A percentile compares a stretch with the other conserved stretches of the same genome.
These are phyloP conservation scores for Xylocopa sonorina DNA, from an alignment of 1,140 invertebrate genomes.

Conservation along the genomic window DNA sequence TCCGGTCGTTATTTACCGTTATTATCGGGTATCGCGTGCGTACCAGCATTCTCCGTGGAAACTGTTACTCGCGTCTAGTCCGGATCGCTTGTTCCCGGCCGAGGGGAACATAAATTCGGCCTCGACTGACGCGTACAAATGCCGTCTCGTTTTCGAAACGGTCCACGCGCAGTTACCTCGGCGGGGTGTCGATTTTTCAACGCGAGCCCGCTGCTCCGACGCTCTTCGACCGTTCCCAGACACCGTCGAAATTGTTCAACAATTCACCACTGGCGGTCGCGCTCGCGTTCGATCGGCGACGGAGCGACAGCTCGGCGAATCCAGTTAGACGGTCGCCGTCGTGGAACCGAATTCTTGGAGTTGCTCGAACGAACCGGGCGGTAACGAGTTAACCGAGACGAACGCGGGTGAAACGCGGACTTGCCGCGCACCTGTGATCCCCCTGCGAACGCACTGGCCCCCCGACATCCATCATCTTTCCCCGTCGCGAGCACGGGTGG, in stretches of 20 bases:
- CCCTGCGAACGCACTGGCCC: background rate
- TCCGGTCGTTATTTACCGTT: conserved; percentile 67
- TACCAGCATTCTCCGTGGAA: conserved; percentile 16
- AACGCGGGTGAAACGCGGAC: background rate
- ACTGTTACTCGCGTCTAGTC: background rate
- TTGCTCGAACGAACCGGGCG: conserved; percentile 14
- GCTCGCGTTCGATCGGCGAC: background rate
- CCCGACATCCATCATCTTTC: conserved; percentile 14
- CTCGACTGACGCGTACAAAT: background rate
- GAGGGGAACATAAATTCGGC: background rate
- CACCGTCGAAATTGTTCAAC: background rate
- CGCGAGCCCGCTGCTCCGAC: background rate
- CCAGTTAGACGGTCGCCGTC: background rate
- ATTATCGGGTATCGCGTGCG: conserved; percentile 62
- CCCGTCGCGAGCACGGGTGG: too few species aligned
- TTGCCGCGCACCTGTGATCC: conserved; percentile 12
- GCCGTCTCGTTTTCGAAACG: background rate
- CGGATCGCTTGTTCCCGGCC: too few species aligned
- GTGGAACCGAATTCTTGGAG: conserved; percentile 24
- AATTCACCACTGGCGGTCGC: conserved; percentile 2
- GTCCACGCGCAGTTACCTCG: background rate
- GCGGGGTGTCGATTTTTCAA: background rate
- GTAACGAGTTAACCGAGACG: conserved; percentile 31
- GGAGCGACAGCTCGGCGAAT: background rate
- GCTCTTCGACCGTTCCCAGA: background rate